These are phyloP conservation scores for Arbacia lixula DNA, from an alignment of 53 echinoderm and acorn worm genomes.

Conservation along the genomic window DNA sequence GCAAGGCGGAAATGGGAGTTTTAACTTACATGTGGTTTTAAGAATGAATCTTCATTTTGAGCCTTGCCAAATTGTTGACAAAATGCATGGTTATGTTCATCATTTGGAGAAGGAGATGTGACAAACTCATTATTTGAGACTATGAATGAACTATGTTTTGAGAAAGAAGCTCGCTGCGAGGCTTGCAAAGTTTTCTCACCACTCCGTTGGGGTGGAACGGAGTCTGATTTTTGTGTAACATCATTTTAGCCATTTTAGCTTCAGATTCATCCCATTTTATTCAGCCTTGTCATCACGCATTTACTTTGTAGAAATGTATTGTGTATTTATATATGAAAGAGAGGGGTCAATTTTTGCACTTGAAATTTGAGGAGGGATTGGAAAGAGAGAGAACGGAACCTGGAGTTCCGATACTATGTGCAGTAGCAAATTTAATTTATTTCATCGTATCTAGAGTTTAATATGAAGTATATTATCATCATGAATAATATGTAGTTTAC, in stretches of 20 bases:
- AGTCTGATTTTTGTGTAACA: constrained; percentile 32
- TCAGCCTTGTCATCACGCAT: constrained; percentile 34
- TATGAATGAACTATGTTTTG: constrained; percentile 31
- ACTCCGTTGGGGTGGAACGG: constrained; percentile 26
- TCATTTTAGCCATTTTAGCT: constrained; percentile 26
- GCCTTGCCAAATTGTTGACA: constrained; percentile 1
- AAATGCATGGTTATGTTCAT: constrained; percentile 53
- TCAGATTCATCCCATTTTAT: constrained; percentile 18
- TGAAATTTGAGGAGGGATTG: constrained; percentile 25
- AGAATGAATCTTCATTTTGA: constrained; percentile 14
- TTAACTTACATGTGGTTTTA: constrained; percentile 34
- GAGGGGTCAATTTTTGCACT: constrained; percentile 33
- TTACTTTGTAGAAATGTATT: constrained; percentile 49
- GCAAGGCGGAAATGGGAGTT: constrained; percentile 50
- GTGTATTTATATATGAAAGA: constrained; percentile 40
- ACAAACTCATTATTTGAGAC: constrained; percentile 10
- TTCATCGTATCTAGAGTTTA: constrained; percentile 48
- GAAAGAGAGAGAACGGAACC: constrained; percentile 31
- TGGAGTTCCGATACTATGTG: constrained; percentile 44
- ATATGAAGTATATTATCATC: constrained; percentile 29
- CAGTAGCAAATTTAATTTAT: constrained; percentile 54
- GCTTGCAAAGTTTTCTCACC: constrained; percentile 17
- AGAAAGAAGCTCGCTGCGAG: constrained; percentile 21
- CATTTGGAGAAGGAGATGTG: constrained; percentile 19
- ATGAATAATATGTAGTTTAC: constrained; percentile 40